These are phyloP conservation scores for Balaeniceps rex DNA, from an alignment of 2,113 vertebrate species.

Conservation along the genomic window DNA sequence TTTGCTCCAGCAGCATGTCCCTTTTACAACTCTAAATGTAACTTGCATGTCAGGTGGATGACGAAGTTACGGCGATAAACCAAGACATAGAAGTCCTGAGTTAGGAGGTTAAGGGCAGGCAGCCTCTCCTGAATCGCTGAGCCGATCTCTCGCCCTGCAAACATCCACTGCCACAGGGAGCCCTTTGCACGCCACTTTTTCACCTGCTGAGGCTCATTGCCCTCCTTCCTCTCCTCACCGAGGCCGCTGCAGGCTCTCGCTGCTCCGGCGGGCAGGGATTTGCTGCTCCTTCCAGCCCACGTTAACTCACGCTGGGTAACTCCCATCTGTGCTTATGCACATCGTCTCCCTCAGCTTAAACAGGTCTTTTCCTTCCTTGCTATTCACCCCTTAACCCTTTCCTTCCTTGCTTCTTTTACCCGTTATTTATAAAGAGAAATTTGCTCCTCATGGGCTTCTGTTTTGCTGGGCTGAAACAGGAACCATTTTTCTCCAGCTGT, in stretches of 20 bases:
- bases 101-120: background rate
- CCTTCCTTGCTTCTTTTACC: background rate
- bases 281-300: background rate
- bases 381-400: background rate
- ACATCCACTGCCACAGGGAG: background rate
- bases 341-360: background rate
- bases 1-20: background rate
- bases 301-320: background rate
- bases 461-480: background rate
- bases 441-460: fast-evolving
- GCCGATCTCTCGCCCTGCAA: background rate
- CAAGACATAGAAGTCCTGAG: background rate
- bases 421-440: background rate
- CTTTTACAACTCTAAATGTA: background rate
- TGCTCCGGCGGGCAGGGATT: fast-evolving
- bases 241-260: fast-evolving
- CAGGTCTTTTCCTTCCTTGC: background rate
- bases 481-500: background rate
- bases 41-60: background rate
- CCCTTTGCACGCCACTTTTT: background rate
- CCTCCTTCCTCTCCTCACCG: background rate
- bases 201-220: no score
- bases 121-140: background rate
- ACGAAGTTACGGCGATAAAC: background rate
- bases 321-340: background rate